Percentiles rank a stretch among this genome's conserved stretches.
Conservation (phyloP, 30 jellyfish, hydroid and myxozoan genomes). For the Phacellophora camtschatica region DNA sequence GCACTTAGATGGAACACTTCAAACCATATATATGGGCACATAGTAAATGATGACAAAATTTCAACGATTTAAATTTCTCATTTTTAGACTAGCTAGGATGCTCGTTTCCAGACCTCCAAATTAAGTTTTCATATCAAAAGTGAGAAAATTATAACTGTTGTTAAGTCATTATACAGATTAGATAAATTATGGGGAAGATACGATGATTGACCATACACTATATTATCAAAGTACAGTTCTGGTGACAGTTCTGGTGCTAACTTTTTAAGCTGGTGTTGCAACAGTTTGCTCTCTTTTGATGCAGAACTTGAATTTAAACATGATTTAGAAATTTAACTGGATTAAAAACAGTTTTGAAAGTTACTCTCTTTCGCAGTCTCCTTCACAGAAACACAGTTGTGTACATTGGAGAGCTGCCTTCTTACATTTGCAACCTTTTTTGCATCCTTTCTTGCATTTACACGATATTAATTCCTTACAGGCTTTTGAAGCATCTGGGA, state of each 20-base stretch:
- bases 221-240: not conserved
- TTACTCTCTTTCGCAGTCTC: not conserved
- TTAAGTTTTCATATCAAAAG: not conserved
- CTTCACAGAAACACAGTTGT: not conserved
- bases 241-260: not conserved
- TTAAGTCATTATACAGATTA: not conserved
- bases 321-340: not conserved
- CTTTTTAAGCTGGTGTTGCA: not conserved
- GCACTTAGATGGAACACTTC: not conserved
- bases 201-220: not conserved
- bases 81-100: not conserved
- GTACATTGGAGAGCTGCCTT: constrained; percentile 21
- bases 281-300: not conserved
- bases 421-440: constrained; percentile 16
- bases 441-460: constrained; percentile 1
- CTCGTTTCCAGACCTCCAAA: not conserved
- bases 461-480: not conserved
- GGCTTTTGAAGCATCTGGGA: constrained; percentile 43
- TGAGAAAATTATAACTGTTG: not conserved
- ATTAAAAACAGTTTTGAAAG: not conserved
- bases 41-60: not conserved
- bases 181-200: not conserved
- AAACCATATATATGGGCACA: not conserved
- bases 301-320: not conserved
- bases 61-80: not conserved